Conservation (phyloP, 2,888 invertebrate species). For the Portevinia maculata region DNA sequence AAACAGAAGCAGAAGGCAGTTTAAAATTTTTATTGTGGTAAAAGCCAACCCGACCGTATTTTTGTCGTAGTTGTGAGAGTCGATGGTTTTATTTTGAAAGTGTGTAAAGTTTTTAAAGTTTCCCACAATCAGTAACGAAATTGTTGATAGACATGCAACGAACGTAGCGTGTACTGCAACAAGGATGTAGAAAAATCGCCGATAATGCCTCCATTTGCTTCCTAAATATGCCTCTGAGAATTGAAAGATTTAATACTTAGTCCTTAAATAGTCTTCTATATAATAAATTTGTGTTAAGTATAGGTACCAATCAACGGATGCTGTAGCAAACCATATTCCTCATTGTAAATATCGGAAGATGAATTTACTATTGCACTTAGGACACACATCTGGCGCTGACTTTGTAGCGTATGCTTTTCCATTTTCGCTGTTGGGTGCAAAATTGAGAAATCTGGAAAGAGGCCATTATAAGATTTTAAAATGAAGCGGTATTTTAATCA, state of each 20-base stretch:
- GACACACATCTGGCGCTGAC: conserved; percentile 82
- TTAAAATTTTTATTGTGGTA: neutral
- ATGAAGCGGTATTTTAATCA: neutral
- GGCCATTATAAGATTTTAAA: too few relatives aligned
- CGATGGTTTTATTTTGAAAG: neutral
- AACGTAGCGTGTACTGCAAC: conserved; percentile 81
- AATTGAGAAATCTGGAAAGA: conserved; percentile 55
- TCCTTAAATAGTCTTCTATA: too few relatives aligned
- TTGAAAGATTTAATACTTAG: conserved; percentile 50
- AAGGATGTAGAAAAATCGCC: conserved; percentile 83
- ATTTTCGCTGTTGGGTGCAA: conserved; percentile 26
- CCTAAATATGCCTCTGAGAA: conserved; percentile 82
- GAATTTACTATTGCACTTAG: conserved; percentile 82
- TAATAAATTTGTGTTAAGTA: too few relatives aligned
- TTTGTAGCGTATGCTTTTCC: neutral
- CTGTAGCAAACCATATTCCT: conserved; percentile 81
- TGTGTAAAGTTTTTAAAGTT: conserved; percentile 12
- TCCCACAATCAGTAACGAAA: conserved; percentile 49
- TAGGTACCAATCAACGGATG: conserved; percentile 83
- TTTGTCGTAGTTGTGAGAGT: neutral
- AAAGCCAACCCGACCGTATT: neutral
- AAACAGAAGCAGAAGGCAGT: neutral
- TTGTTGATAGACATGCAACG: conserved; percentile 81
- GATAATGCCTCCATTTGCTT: conserved; percentile 84
- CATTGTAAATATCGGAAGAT: conserved; percentile 77